These are phyloP conservation scores for Silvanus unidentatus DNA, from an alignment of 2,888 invertebrate genomes.

Conservation along the genomic window DNA sequence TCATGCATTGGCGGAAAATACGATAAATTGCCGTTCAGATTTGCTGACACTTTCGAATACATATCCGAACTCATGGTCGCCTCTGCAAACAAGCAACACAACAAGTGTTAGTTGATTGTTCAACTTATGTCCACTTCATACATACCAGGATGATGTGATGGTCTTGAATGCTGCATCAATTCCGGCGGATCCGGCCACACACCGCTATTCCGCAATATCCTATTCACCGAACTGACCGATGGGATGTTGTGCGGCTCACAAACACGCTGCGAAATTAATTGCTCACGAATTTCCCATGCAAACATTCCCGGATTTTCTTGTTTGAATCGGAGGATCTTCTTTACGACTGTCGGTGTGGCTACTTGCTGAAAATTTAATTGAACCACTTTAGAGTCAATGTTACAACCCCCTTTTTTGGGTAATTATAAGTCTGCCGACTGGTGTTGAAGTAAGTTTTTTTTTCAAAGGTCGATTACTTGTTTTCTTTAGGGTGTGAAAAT, in stretches of 20 bases:
- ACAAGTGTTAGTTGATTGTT: not conserved
- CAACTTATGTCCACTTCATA: too few species aligned
- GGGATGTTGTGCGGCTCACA: constrained; percentile 89
- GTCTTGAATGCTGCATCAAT: constrained; percentile 39
- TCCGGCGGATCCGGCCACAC: constrained; percentile 63
- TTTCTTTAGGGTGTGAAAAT: not conserved
- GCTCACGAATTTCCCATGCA: constrained; percentile 94
- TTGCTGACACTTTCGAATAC: constrained; percentile 32
- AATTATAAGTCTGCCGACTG: too few species aligned
- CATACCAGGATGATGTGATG: constrained; percentile 32
- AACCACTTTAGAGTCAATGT: too few species aligned
- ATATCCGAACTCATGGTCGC: constrained; percentile 33
- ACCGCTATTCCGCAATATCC: constrained; percentile 84
- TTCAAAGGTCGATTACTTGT: too few species aligned
- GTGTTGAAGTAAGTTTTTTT: too few species aligned
- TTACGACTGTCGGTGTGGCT: constrained; percentile 91
- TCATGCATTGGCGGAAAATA: constrained; percentile 35
- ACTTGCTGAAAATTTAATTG: constrained; percentile 77
- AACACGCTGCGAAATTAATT: constrained; percentile 80
- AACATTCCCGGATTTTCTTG: constrained; percentile 95
- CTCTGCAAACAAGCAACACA: constrained; percentile 26
- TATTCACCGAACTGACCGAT: constrained; percentile 90
- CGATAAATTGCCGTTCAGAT: constrained; percentile 21
- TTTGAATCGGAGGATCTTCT: constrained; percentile 88
- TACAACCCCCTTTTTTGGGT: too few species aligned